A percentile compares a stretch with the other conserved stretches of the same genome.
These are phyloP conservation scores for Menidia menidia DNA, from an alignment of 2,797 vertebrate species.

Conservation along the genomic window DNA sequence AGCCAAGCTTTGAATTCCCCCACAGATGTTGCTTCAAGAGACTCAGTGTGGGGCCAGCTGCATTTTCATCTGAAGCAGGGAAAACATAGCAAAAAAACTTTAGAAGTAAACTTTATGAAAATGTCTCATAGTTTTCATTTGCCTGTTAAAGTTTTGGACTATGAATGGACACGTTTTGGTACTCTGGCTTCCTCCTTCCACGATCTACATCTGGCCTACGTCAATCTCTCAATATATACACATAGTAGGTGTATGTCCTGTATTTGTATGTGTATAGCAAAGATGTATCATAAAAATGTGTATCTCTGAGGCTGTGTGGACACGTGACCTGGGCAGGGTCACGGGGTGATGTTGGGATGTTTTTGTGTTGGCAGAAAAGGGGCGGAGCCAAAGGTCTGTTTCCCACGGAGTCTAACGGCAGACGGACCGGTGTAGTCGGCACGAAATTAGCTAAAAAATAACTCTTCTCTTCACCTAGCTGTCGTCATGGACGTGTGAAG, in stretches of 20 bases:
- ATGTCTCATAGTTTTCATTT: not conserved
- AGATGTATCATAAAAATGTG: too few species aligned
- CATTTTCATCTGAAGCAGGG: slow-evolving; percentile 15
- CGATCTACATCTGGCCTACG: too few species aligned
- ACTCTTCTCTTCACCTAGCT: not conserved
- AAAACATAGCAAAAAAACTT: slow-evolving; percentile 5
- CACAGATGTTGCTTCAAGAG: slow-evolving; percentile 33
- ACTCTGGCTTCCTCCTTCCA: not conserved
- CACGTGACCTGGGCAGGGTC: too few species aligned
- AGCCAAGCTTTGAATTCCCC: slow-evolving; percentile 52
- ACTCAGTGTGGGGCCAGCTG: slow-evolving; percentile 48
- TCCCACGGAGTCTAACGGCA: not conserved
- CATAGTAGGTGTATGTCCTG: too few species aligned
- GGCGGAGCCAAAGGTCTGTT: not conserved
- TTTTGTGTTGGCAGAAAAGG: not conserved
- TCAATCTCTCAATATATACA: too few species aligned
- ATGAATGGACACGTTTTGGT: not conserved
- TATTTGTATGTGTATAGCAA: too few species aligned
- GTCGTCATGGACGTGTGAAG: not conserved
- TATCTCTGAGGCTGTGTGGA: too few species aligned
- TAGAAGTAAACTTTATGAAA: not conserved
- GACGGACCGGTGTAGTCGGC: not conserved
- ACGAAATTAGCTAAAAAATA: not conserved
- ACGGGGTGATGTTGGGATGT: too few species aligned
- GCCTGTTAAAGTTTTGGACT: not conserved